These are phyloP conservation scores for Psittacula cyanocephala DNA, from an alignment of 2,113 vertebrate genomes.

Conservation along the genomic window DNA sequence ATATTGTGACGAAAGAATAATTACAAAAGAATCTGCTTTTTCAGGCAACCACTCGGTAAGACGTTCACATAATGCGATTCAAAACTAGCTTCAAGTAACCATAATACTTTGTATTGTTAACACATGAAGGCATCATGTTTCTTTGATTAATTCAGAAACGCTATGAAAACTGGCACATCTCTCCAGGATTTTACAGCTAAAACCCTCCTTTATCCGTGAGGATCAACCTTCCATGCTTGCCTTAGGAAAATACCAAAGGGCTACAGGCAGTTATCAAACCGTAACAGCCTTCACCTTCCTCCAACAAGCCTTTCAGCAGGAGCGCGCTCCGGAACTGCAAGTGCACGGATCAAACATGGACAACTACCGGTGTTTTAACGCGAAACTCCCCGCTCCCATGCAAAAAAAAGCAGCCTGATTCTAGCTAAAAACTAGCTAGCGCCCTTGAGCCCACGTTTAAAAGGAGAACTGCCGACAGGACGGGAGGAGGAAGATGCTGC, in stretches of 20 bases:
- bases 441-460: background rate
- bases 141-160: rapidly evolving
- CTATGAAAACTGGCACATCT: background rate
- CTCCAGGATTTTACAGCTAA: background rate
- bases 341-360: no score
- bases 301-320: background rate
- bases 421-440: background rate
- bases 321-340: background rate
- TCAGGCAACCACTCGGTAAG: background rate
- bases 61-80: background rate
- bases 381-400: rapidly evolving
- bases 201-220: background rate
- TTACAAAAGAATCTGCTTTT: background rate
- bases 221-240: background rate
- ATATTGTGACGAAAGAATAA: background rate
- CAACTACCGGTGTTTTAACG: rapidly evolving
- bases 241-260: background rate
- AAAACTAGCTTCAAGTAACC: background rate
- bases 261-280: background rate
- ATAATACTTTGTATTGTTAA: background rate
- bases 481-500: background rate
- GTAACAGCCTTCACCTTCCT: background rate
- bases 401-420: no score
- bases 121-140: no score
- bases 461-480: no score